phyloP scores from a whole-genome alignment of 2,113 vertebrate species.

The Sminthopsis crassicaudata region DNA sequence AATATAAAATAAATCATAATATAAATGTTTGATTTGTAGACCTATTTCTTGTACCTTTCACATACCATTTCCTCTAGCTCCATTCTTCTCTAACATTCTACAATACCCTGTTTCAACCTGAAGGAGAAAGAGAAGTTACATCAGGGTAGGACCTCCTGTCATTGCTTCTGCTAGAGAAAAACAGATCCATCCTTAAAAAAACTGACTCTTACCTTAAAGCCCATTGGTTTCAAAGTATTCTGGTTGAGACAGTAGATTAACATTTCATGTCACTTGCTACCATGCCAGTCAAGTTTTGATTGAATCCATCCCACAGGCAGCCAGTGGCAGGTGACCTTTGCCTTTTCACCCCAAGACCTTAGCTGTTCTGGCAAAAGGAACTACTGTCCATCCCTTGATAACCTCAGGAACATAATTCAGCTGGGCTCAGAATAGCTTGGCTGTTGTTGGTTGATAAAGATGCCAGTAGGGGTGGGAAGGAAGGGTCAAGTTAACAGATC shows the following conservation, averaged over 20 bases:
- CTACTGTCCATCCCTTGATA: slow-evolving; percentile 84
- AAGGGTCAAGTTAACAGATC: slow-evolving; percentile 43
- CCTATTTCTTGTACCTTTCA: no score
- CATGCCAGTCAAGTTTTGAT: slow-evolving; percentile 76
- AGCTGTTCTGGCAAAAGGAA: slow-evolving; percentile 78
- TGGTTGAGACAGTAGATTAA: slow-evolving; percentile 39
- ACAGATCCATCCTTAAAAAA: background rate
- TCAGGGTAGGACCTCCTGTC: rapidly evolving
- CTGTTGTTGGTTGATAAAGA: slow-evolving; percentile 66
- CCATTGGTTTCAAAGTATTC: background rate
- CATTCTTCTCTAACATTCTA: background rate
- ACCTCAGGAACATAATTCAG: slow-evolving; percentile 75
- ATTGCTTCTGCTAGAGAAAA: background rate
- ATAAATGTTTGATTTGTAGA: no score
- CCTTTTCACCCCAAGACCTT: slow-evolving; percentile 82
- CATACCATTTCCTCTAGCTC: background rate
- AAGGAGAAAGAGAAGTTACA: background rate
- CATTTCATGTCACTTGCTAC: slow-evolving; percentile 53
- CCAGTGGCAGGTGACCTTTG: slow-evolving; percentile 80
- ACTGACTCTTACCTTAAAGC: background rate
- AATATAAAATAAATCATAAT: no score
- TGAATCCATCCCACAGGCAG: slow-evolving; percentile 83
- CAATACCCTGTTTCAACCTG: background rate
- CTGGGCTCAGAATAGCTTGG: slow-evolving; percentile 58
- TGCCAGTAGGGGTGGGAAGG: rapidly evolving